phyloP scores from a whole-genome alignment of 2,113 vertebrate genomes.

The Otus sunia region DNA sequence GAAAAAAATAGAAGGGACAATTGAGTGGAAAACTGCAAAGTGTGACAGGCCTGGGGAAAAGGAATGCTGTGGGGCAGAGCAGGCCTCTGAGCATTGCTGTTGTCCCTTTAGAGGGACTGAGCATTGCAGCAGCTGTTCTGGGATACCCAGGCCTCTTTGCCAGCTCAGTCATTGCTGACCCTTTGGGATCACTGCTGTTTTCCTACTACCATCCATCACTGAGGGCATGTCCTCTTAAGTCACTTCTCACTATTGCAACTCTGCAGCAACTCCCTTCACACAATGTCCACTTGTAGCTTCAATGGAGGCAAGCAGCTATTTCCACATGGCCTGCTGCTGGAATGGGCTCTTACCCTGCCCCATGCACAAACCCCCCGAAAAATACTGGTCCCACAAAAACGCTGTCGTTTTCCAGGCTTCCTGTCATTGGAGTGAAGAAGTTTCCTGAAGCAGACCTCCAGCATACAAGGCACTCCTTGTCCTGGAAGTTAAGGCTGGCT shows the following conservation, averaged over 20 bases:
- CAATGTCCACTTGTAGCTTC: not conserved
- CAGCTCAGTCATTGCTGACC: not conserved
- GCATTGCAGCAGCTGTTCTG: not conserved
- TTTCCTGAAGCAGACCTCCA: not conserved
- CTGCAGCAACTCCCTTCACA: not conserved
- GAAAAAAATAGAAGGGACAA: not conserved
- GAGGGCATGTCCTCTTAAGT: not conserved
- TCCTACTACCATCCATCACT: not conserved
- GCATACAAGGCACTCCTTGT: not conserved
- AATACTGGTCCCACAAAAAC: not conserved
- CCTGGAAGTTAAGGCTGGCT: constrained; percentile 10
- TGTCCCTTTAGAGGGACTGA: not conserved
- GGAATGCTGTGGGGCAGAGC: not conserved
- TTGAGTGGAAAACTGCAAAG: not conserved
- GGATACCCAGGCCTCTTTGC: not conserved
- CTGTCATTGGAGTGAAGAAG: not conserved
- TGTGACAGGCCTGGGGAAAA: not conserved
- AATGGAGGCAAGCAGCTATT: not conserved
- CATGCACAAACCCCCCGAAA: not conserved
- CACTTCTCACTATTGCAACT: not conserved
- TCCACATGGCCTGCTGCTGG: not conserved
- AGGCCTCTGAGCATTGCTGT: not conserved
- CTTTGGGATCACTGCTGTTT: not conserved
- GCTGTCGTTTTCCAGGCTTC: not conserved
- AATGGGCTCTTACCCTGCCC: not conserved